Percentiles rank a stretch among this genome's conserved stretches.
These are phyloP conservation scores for Rostratula benghalensis DNA, from an alignment of 2,113 vertebrate genomes.

Conservation along the genomic window DNA sequence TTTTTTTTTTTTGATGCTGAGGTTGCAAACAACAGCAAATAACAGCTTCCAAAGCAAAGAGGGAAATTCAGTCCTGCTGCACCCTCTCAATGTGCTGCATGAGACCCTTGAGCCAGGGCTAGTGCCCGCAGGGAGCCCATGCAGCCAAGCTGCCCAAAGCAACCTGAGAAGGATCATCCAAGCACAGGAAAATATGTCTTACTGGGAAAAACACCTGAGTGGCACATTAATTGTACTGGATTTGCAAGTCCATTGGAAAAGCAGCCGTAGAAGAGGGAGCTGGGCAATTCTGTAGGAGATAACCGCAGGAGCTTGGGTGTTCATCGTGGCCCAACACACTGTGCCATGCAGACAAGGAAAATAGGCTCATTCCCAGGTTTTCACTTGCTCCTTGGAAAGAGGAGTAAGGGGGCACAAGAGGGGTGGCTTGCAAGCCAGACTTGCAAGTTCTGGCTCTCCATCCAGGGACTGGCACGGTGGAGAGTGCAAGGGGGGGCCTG, in stretches of 20 bases:
- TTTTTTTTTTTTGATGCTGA: background rate
- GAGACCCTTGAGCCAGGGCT: background rate
- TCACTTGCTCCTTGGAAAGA: background rate
- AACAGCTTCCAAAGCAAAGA: background rate
- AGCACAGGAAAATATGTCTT: background rate
- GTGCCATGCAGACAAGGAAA: fast-evolving
- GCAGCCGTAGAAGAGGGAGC: fast-evolving
- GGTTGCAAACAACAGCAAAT: background rate
- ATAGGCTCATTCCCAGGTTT: background rate
- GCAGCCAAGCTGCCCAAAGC: fast-evolving
- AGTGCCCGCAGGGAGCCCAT: background rate
- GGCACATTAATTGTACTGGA: background rate
- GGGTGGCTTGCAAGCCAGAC: background rate
- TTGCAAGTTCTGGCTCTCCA: background rate
- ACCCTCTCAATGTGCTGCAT: fast-evolving
- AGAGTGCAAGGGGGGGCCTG: background rate
- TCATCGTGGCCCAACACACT: too few relatives aligned
- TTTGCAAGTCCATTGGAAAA: fast-evolving
- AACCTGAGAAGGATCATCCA: background rate
- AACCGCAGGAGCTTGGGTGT: fast-evolving
- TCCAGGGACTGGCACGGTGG: fast-evolving
- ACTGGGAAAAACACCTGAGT: background rate
- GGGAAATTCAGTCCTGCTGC: background rate
- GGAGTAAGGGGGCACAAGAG: too few relatives aligned
- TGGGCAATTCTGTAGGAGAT: background rate